phyloP scores from a whole-genome alignment of 2,797 vertebrate genomes.

The Pangasius larnaudii region DNA sequence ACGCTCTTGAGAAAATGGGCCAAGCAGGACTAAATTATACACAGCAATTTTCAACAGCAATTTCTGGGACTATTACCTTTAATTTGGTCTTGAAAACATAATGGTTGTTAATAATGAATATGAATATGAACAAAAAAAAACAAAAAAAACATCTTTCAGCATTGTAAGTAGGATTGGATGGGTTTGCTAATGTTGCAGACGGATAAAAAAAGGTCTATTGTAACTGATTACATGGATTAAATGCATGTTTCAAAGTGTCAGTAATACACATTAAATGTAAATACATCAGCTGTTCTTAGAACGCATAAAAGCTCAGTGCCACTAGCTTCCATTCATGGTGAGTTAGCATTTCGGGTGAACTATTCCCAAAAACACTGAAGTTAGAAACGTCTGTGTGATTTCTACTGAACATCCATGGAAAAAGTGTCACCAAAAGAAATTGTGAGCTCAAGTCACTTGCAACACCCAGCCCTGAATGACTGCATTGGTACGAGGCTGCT shows the following conservation, averaged over 20 bases:
- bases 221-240: background rate
- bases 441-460: constrained; percentile 56
- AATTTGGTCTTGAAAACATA: constrained; percentile 22
- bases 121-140: background rate
- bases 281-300: background rate
- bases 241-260: background rate
- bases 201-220: background rate
- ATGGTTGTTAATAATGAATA: constrained; percentile 5
- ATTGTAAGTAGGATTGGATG: constrained; percentile 8
- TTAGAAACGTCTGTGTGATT: background rate
- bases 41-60: constrained; percentile 25
- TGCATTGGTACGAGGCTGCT: constrained; percentile 54
- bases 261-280: background rate
- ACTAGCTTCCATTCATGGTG: background rate
- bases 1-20: constrained; percentile 46
- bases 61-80: constrained; percentile 16
- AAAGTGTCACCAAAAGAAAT: constrained; percentile 58
- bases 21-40: constrained; percentile 48
- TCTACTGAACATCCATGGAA: constrained; percentile 19
- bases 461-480: constrained; percentile 56
- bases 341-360: background rate
- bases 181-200: background rate
- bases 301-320: background rate
- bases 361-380: background rate
- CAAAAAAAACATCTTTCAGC: background rate